These are phyloP conservation scores for Simalia tracyae DNA, from an alignment of 2,797 vertebrate genomes.

Conservation along the genomic window DNA sequence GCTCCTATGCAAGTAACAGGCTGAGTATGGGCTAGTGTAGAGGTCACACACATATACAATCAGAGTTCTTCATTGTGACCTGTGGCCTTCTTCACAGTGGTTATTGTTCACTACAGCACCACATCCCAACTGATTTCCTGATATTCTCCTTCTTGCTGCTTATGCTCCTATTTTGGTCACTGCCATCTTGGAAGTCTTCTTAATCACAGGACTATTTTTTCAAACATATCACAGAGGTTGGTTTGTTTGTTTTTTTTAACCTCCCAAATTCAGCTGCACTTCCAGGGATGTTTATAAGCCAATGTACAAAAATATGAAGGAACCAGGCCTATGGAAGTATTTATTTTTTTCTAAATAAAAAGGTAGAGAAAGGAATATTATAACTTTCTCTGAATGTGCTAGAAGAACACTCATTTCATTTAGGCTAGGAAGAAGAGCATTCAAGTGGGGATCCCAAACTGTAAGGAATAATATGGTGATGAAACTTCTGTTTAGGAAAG, in stretches of 20 bases:
- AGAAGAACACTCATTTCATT: neutral
- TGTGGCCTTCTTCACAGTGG: neutral
- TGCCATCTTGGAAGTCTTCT: neutral
- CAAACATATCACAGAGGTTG: neutral
- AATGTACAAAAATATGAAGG: neutral
- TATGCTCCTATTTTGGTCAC: neutral
- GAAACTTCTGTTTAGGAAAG: neutral
- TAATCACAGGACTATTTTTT: neutral
- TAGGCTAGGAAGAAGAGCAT: neutral
- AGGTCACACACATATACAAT: neutral
- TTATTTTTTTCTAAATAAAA: neutral
- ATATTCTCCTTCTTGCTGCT: neutral
- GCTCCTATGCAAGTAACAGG: too few species aligned
- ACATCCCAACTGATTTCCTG: neutral
- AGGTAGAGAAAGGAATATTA: neutral
- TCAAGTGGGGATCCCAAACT: neutral
- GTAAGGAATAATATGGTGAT: neutral
- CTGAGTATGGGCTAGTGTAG: neutral
- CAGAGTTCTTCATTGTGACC: neutral
- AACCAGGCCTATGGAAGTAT: neutral
- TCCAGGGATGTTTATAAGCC: neutral
- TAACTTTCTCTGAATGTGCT: neutral
- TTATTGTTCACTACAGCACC: neutral
- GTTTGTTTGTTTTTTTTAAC: neutral
- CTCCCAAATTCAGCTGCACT: neutral